Evolutionary conservation across 1,140 invertebrate genomes (phyloP).

Genomic region (Drosophila fuyamai): DNA sequence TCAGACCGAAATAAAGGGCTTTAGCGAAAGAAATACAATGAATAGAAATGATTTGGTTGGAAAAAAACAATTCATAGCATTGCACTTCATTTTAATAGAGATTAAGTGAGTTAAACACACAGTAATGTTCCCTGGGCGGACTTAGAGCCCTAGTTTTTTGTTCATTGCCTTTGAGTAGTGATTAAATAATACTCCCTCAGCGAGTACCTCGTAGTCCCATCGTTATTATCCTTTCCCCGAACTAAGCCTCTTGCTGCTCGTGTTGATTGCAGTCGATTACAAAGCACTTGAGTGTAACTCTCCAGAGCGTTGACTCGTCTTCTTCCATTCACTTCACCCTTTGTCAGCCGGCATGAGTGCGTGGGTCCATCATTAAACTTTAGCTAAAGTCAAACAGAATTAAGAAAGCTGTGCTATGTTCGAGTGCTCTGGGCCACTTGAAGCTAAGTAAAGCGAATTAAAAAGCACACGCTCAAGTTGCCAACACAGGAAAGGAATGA

Average conservation of each 20-base stretch:
- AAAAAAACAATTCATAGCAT: not conserved
- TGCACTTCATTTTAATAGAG: not conserved
- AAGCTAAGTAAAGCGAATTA: conserved; percentile 71
- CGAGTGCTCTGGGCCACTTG: conserved; percentile 58
- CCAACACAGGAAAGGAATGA: conserved; percentile 23
- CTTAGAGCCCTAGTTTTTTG: not conserved
- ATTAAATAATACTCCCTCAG: conserved; percentile 29
- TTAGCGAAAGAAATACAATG: no score
- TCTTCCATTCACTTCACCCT: conserved; percentile 28
- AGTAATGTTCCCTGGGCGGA: not conserved
- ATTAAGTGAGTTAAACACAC: not conserved
- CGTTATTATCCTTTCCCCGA: conserved; percentile 22
- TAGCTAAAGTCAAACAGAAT: conserved; percentile 78
- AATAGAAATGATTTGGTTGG: not conserved
- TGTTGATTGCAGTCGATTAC: conserved; percentile 76
- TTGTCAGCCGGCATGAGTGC: conserved; percentile 34
- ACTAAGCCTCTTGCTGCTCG: conserved; percentile 42
- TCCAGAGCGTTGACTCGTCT: conserved; percentile 29
- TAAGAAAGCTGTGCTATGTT: conserved; percentile 55
- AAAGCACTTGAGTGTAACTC: conserved; percentile 59
- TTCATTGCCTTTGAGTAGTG: not conserved
- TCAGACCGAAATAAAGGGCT: no score
- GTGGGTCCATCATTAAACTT: conserved; percentile 76
- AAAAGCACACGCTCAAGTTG: conserved; percentile 63
- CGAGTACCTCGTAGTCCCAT: conserved; percentile 4